A percentile compares a stretch with the other conserved stretches of the same genome.
Evolutionary conservation across 1,140 invertebrate species (phyloP).

Genomic region (Drosophila ogumai): DNA sequence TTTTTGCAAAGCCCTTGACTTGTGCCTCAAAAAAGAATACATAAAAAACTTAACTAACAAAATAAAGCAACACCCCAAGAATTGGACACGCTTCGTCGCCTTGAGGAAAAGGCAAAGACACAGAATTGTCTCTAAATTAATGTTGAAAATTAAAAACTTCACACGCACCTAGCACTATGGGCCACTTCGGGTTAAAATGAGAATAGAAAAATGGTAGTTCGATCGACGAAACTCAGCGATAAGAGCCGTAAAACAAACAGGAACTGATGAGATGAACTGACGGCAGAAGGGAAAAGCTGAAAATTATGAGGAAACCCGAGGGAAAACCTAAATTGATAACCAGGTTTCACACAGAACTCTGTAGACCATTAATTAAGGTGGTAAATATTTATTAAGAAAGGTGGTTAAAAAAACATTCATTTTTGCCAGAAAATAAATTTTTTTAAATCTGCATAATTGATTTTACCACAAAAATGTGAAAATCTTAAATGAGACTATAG

Average conservation of each 20-base stretch:
- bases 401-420: no score
- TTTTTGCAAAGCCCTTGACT: constrained; percentile 26
- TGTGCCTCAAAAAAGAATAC: background rate
- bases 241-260: constrained; percentile 43
- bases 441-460: no score
- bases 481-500: no score
- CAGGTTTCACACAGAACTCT: constrained; percentile 11
- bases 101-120: constrained; percentile 1
- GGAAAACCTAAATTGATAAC: constrained; percentile 26
- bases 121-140: constrained; percentile 79
- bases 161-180: constrained; percentile 56
- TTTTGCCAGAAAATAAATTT: no score
- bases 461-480: no score
- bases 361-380: background rate
- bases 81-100: constrained; percentile 71
- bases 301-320: constrained; percentile 8
- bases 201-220: constrained; percentile 33
- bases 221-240: constrained; percentile 63
- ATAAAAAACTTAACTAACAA: background rate
- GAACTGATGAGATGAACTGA: background rate
- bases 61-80: background rate
- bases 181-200: background rate
- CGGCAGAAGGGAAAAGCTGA: background rate
- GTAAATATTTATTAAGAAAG: background rate
- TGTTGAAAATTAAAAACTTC: constrained; percentile 80